Evolutionary conservation across 2,797 vertebrate genomes (phyloP), one percentile per base, ranked within the genome.

Genomic region (Crenuchus spilurus): DNA sequence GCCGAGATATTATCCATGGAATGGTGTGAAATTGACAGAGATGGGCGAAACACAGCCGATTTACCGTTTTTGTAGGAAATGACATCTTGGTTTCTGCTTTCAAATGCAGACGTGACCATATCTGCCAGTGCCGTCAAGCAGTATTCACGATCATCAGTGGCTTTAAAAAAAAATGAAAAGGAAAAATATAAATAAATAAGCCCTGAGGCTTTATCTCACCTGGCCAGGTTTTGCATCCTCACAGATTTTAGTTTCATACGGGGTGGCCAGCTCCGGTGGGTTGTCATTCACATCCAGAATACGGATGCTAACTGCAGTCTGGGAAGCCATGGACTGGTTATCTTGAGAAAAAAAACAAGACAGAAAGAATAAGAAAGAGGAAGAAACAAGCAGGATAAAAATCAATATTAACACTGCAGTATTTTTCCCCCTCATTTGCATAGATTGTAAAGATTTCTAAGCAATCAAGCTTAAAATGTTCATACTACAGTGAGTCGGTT

Each of bases 251-350:
- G 96, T 95, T 87, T 99, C 97, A 0, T 96, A 97, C 0, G 98
- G 97, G 0, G 94, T 94, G 77, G 98, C 96, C 46, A 99, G 92
- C 72, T 99, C 96, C 0, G 98, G 98, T 0, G 97, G 96, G 75
- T 99, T 99, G 89, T 99, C 98, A 0, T 99, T 99, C 70, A 99
- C 96, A 0, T 99, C 98, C 87, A 99, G 91, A 87, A 99, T 98
- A 26, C 96, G 94, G 83, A 99, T 97, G 54, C 94, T 94, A 57
- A 99, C 92, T n/a, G 89, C 88, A 0, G 94, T 91, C 80, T 94
- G 91, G 0, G 96, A 97, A 0, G 90, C 89, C 92, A 97, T 95
- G 0, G 93, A 91, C 22, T 92, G 94, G 82, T 98, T 97, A 87
- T 96, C 98, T 99, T 85, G 1, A 72, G 16, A 24, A 44, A 26